These are phyloP conservation scores for Spheniscus humboldti DNA, from an alignment of 2,797 vertebrate genomes.

Conservation along the genomic window DNA sequence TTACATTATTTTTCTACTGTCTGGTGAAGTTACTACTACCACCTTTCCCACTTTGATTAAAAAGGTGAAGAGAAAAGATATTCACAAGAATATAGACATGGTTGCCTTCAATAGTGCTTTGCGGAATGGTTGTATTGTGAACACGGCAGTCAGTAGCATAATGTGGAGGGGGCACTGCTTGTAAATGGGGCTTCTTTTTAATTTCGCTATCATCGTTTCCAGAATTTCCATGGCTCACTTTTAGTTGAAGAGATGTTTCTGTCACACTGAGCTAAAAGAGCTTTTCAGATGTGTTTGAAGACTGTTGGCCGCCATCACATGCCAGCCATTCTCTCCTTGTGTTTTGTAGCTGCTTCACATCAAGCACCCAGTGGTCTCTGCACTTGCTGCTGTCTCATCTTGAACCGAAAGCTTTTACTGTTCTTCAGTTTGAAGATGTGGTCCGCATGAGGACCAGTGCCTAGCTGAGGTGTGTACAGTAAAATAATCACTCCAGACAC, in stretches of 20 bases:
- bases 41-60: background rate
- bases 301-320: background rate
- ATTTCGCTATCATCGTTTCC: background rate
- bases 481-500: background rate
- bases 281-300: constrained; percentile 18
- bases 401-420: background rate
- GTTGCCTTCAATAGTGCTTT: background rate
- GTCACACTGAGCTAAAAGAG: background rate
- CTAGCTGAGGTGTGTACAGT: background rate
- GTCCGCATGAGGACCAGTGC: background rate
- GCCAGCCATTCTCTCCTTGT: background rate
- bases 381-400: background rate
- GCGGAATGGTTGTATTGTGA: background rate
- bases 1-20: background rate
- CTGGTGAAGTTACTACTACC: background rate
- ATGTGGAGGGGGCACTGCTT: background rate
- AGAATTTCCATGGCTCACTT: background rate
- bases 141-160: background rate
- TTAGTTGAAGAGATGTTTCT: background rate
- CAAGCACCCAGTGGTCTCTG: background rate
- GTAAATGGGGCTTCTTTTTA: background rate
- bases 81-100: background rate
- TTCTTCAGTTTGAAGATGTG: background rate
- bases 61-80: background rate
- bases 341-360: background rate